Percentiles rank a stretch among this genome's conserved stretches.
These are phyloP conservation scores for Mesocentrotus franciscanus DNA, from an alignment of 53 echinoderm and acorn worm species.

Conservation along the genomic window DNA sequence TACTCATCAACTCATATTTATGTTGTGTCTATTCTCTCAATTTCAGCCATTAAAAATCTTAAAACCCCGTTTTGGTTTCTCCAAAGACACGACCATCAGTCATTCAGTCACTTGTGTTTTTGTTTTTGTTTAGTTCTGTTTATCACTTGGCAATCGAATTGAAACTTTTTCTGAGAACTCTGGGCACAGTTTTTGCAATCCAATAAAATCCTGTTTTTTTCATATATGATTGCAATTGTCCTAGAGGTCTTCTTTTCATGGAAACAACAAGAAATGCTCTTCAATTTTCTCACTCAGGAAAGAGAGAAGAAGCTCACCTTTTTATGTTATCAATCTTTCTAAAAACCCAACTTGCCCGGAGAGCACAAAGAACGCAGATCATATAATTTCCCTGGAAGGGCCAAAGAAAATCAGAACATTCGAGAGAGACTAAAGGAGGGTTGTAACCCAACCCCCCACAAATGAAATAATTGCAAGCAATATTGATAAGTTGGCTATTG, in stretches of 20 bases:
- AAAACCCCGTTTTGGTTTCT: background rate
- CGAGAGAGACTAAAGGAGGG: slow-evolving; percentile 51
- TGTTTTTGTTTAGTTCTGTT: slow-evolving; percentile 34
- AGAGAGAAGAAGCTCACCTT: slow-evolving; percentile 41
- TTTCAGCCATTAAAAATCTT: background rate
- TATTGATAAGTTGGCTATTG: slow-evolving; percentile 72
- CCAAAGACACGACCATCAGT: slow-evolving; percentile 13
- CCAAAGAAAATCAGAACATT: slow-evolving; percentile 47
- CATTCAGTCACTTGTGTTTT: background rate
- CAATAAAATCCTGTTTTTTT: slow-evolving; percentile 48
- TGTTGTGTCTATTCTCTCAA: slow-evolving; percentile 17
- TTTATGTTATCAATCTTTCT: slow-evolving; percentile 62
- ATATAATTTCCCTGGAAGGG: slow-evolving; percentile 60
- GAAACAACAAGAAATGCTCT: slow-evolving; percentile 51
- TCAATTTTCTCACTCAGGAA: slow-evolving; percentile 50
- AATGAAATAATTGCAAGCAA: slow-evolving; percentile 72
- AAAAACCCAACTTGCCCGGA: slow-evolving; percentile 56
- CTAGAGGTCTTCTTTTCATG: background rate
- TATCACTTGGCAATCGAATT: background rate
- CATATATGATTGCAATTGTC: slow-evolving; percentile 62
- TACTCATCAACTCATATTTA: slow-evolving; percentile 39
- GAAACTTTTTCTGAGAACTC: slow-evolving; percentile 9
- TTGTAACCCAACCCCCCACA: slow-evolving; percentile 63
- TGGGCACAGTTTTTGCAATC: slow-evolving; percentile 50
- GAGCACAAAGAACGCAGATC: slow-evolving; percentile 59